A percentile compares a stretch with the other conserved stretches of the same genome.
phyloP scores from a whole-genome alignment of 2,888 invertebrate species.

The Deilephila elpenor region DNA sequence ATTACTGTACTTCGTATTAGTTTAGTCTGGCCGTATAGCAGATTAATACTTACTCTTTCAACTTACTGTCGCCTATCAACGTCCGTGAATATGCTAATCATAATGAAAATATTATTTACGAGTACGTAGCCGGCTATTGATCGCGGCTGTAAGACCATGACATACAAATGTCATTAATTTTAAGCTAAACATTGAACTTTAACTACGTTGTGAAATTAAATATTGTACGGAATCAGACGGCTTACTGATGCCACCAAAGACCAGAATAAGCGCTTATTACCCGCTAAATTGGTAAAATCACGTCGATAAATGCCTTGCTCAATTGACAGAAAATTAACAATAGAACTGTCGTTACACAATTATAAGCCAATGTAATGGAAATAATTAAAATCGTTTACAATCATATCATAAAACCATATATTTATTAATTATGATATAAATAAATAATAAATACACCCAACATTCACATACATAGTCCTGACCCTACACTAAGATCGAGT shows the following conservation, averaged over 20 bases:
- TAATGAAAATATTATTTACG: slow-evolving; percentile 5
- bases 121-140: slow-evolving; percentile 17
- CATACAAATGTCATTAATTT: slow-evolving; percentile 33
- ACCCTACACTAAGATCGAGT: too few species aligned
- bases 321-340: not conserved
- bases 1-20: too few species aligned
- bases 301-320: not conserved
- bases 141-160: slow-evolving; percentile 29
- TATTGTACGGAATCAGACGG: not conserved
- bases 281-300: not conserved
- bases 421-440: too few species aligned
- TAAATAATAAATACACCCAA: too few species aligned
- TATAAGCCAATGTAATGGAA: not conserved
- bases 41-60: not conserved
- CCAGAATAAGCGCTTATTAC: not conserved
- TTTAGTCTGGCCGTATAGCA: too few species aligned
- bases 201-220: slow-evolving; percentile 29
- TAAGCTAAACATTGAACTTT: slow-evolving; percentile 33
- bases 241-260: not conserved
- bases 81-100: slow-evolving; percentile 12
- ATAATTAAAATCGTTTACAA: not conserved
- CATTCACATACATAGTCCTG: too few species aligned
- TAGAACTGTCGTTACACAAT: not conserved
- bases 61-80: not conserved
- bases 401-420: too few species aligned